A percentile compares a stretch with the other conserved stretches of the same genome.
phyloP scores from a whole-genome alignment of 2,113 vertebrate species.

The Coturnix japonica region DNA sequence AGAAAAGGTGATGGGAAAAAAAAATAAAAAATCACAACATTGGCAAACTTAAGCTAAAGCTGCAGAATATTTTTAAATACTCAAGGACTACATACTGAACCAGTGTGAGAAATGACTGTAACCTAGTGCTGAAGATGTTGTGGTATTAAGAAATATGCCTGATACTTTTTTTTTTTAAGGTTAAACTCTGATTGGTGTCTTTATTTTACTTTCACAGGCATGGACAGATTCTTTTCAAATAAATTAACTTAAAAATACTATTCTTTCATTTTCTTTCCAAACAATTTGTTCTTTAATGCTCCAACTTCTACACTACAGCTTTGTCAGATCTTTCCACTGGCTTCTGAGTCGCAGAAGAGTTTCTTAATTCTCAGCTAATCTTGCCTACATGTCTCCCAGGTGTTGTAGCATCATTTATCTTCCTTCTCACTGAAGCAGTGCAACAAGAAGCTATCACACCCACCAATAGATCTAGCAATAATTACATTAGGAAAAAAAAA shows the following conservation, averaged over 20 bases:
- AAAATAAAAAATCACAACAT: neutral
- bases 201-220: neutral
- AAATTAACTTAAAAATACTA: slow-evolving; percentile 21
- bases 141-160: neutral
- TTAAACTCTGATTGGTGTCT: neutral
- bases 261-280: slow-evolving; percentile 18
- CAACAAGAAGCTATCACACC: slow-evolving; percentile 32
- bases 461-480: slow-evolving; percentile 70
- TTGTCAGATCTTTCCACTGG: slow-evolving; percentile 16
- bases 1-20: neutral
- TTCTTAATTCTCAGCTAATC: slow-evolving; percentile 58
- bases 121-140: neutral
- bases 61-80: neutral
- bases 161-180: neutral
- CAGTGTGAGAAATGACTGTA: neutral
- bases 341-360: slow-evolving; percentile 49
- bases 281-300: neutral
- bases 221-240: neutral
- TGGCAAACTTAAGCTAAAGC: neutral
- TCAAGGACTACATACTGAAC: neutral
- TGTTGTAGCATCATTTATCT: slow-evolving; percentile 67
- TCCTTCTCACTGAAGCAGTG: slow-evolving; percentile 53
- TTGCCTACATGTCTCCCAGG: slow-evolving; percentile 38
- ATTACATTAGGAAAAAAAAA: slow-evolving; percentile 43
- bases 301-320: neutral